These are phyloP conservation scores for Oreotrochilus melanogaster DNA, from an alignment of 2,113 vertebrate genomes.

Conservation along the genomic window DNA sequence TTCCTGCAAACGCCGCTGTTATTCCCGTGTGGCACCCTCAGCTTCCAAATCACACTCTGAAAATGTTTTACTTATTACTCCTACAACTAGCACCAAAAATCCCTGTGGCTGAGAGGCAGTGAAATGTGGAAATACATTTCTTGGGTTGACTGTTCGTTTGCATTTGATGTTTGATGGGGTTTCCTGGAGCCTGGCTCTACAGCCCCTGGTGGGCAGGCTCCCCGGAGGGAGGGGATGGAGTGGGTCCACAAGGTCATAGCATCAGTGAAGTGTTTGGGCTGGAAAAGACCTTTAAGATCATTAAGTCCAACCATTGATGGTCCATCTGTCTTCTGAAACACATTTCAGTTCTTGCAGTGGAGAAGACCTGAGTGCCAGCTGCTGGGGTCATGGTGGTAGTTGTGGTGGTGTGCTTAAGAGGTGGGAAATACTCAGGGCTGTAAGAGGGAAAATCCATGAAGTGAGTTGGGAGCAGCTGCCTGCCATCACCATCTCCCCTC, in stretches of 20 bases:
- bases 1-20: neutral
- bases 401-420: neutral
- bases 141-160: neutral
- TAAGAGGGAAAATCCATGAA: neutral
- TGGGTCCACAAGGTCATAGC: accelerated
- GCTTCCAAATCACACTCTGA: neutral
- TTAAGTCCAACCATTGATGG: too few species aligned
- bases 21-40: accelerated
- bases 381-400: neutral
- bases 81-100: neutral
- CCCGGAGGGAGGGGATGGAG: accelerated
- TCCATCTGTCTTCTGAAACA: neutral
- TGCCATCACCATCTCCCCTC: neutral
- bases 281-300: too few species aligned
- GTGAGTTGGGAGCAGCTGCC: neutral
- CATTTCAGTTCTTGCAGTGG: neutral
- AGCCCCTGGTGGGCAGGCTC: accelerated
- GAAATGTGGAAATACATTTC: neutral
- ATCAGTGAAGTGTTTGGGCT: too few species aligned
- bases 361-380: neutral
- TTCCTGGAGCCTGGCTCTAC: neutral
- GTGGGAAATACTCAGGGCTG: neutral
- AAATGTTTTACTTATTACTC: neutral
- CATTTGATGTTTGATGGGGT: accelerated
- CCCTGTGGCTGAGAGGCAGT: neutral